Percentiles rank a stretch among this genome's conserved stretches.
These are phyloP conservation scores for Gryon sp. DNA, from an alignment of 1,140 invertebrate genomes.

Conservation along the genomic window DNA sequence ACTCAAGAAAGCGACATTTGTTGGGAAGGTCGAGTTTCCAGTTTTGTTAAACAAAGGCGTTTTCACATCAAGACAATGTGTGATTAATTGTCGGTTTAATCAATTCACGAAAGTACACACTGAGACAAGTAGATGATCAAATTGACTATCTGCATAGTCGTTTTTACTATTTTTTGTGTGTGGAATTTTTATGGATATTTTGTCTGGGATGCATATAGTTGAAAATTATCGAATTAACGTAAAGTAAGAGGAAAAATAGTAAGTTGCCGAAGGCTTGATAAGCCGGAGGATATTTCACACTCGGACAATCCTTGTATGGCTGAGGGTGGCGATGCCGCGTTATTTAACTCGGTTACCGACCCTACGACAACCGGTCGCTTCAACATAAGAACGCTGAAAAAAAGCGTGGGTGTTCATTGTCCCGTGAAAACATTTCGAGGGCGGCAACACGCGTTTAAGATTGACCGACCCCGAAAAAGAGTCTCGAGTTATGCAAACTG, in stretches of 20 bases:
- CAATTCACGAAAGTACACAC: no score
- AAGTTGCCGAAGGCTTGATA: constrained; percentile 74
- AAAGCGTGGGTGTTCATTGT: constrained; percentile 74
- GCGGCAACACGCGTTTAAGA: constrained; percentile 77
- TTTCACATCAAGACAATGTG: no score
- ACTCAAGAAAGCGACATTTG: constrained; percentile 48
- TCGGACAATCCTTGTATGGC: constrained; percentile 74
- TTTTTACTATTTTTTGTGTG: no score
- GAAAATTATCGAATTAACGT: constrained; percentile 59
- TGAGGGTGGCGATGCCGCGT: constrained; percentile 76
- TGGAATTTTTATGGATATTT: no score
- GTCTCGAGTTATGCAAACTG: constrained; percentile 57
- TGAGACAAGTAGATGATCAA: background rate
- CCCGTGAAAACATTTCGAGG: constrained; percentile 78
- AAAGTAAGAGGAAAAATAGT: constrained; percentile 69
- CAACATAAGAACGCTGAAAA: constrained; percentile 62
- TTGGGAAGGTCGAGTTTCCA: no score
- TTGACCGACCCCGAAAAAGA: constrained; percentile 60
- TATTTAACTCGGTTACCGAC: constrained; percentile 78
- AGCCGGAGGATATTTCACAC: constrained; percentile 79
- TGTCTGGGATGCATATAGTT: constrained; percentile 26
- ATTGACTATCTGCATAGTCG: no score
- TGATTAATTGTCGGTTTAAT: no score
- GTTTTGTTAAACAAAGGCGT: constrained; percentile 1
- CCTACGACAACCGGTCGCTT: constrained; percentile 51